These are phyloP conservation scores for Squalus acanthias DNA, from an alignment of 2,797 vertebrate species.

Conservation along the genomic window DNA sequence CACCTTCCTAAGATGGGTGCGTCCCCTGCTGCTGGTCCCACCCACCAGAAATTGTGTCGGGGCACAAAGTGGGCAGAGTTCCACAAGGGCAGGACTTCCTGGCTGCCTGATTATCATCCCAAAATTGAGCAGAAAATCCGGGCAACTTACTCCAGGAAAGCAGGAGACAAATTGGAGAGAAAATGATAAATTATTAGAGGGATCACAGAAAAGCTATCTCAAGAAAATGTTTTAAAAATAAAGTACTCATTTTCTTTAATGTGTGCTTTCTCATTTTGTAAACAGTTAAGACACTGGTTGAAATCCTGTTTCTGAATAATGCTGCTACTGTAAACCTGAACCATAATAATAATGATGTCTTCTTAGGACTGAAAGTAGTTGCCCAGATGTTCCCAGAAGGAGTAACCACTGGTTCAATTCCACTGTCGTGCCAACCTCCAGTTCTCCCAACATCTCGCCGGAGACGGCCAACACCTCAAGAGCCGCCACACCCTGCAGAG, in stretches of 20 bases:
- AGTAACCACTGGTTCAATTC: constrained; percentile 72
- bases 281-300: neutral
- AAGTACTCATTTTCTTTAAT: neutral
- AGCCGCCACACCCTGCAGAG: constrained; percentile 49
- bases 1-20: neutral
- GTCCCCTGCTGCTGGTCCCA: neutral
- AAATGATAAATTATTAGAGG: neutral
- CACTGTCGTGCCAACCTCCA: constrained; percentile 59
- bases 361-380: constrained; percentile 79
- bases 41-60: neutral
- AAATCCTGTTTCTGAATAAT: neutral
- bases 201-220: neutral
- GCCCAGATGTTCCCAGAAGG: constrained; percentile 83
- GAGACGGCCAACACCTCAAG: constrained; percentile 47
- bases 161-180: neutral
- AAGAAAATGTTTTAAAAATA: neutral
- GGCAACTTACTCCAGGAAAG: neutral
- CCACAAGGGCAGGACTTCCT: neutral
- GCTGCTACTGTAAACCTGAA: neutral
- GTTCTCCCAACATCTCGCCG: constrained; percentile 47
- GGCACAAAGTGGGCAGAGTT: neutral
- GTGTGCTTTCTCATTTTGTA: neutral
- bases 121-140: neutral
- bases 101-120: neutral
- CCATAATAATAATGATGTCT: constrained; percentile 8